Evolutionary conservation across 2,797 vertebrate genomes (phyloP).

Genomic region (Gallinago nigripennis): DNA sequence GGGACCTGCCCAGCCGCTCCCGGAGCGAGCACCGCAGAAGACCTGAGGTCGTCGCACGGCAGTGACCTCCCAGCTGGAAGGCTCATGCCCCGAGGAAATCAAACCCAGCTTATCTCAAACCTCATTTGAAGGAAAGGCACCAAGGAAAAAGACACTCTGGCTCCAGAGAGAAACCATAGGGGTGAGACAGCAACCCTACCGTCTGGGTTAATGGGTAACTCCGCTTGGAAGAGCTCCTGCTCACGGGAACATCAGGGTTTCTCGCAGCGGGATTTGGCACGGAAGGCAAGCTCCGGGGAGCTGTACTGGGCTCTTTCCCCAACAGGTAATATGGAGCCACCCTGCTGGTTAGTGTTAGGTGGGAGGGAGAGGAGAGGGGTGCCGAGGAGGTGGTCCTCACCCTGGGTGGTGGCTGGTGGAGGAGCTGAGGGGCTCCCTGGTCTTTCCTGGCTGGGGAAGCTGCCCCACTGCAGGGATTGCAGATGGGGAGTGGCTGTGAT

Average conservation of each 20-base stretch:
- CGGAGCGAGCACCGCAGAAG: background rate
- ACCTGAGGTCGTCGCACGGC: fast-evolving
- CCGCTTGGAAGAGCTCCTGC: background rate
- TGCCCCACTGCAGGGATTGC: fast-evolving
- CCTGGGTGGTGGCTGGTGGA: fast-evolving
- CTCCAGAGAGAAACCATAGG: background rate
- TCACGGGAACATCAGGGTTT: fast-evolving
- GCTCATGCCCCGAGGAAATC: background rate
- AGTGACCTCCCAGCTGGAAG: background rate
- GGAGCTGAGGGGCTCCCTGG: background rate
- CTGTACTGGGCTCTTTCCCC: fast-evolving
- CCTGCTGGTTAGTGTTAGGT: background rate
- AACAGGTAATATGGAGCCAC: background rate
- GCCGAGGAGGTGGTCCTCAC: background rate
- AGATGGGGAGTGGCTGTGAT: fast-evolving
- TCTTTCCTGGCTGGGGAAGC: background rate
- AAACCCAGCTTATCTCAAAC: background rate
- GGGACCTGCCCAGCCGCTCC: background rate
- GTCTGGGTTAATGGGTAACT: background rate
- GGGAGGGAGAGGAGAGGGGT: background rate
- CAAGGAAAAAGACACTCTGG: background rate
- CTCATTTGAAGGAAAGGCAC: background rate
- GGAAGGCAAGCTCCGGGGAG: fast-evolving
- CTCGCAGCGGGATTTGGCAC: fast-evolving
- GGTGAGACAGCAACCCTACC: background rate